Conservation (phyloP, 2,888 invertebrate genomes). For the Alloplasta piceator region DNA sequence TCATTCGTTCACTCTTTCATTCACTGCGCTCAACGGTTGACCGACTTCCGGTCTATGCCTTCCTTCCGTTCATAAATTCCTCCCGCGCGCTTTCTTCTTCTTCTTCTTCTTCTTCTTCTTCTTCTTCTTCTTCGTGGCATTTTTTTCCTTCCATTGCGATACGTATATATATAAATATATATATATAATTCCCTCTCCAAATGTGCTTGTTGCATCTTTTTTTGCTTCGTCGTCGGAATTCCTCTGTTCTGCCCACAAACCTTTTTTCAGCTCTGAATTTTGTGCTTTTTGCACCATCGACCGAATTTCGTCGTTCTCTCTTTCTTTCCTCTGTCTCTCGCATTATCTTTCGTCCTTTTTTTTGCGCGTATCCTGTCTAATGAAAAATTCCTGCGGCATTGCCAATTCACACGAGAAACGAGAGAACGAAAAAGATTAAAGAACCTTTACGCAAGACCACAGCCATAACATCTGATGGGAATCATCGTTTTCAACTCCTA, state of each 20-base stretch:
- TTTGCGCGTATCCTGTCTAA: conserved; percentile 39
- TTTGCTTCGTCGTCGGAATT: conserved; percentile 45
- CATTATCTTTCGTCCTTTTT: conserved; percentile 24
- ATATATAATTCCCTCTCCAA: neutral
- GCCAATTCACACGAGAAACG: conserved; percentile 53
- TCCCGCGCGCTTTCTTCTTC: conserved; percentile 50
- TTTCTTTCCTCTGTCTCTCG: neutral
- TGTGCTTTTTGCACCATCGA: conserved; percentile 50
- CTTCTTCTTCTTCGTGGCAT: conserved; percentile 16
- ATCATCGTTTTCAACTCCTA: no score
- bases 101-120: conserved; percentile 31
- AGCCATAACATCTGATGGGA: no score
- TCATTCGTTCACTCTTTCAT: conserved; percentile 54
- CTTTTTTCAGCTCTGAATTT: conserved; percentile 48
- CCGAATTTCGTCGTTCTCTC: conserved; percentile 45
- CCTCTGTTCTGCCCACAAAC: conserved; percentile 23
- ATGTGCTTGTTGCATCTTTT: conserved; percentile 21
- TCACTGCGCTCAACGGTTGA: conserved; percentile 62
- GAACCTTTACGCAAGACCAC: no score
- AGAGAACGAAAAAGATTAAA: conserved; percentile 10
- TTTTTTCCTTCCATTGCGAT: conserved; percentile 4
- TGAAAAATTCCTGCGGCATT: conserved; percentile 56
- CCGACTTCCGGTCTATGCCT: conserved; percentile 70
- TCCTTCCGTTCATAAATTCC: conserved; percentile 58
- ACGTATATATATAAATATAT: conserved; percentile 15